A percentile compares a stretch with the other conserved stretches of the same genome.
Evolutionary conservation across 2,888 invertebrate genomes (phyloP).

Genomic region (Julus scanicus): DNA sequence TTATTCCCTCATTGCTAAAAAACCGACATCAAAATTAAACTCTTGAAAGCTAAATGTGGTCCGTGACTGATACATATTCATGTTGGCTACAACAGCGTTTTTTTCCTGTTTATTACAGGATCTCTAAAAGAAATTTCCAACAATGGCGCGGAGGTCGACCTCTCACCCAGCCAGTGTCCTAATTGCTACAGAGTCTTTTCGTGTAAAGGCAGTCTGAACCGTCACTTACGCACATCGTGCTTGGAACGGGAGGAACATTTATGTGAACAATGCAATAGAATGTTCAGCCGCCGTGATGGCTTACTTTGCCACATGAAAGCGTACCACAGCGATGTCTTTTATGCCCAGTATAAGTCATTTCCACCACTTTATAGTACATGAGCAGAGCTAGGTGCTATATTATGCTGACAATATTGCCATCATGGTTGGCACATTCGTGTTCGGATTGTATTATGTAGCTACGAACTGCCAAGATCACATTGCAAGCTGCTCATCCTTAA

Average conservation of each 20-base stretch:
- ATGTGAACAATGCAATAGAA: slow-evolving; percentile 41
- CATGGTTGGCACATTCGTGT: no score
- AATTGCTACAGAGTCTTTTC: slow-evolving; percentile 49
- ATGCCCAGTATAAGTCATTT: slow-evolving; percentile 22
- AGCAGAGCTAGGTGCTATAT: not conserved
- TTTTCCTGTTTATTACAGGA: slow-evolving; percentile 42
- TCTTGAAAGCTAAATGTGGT: not conserved
- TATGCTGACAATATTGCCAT: not conserved
- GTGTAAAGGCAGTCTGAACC: slow-evolving; percentile 48
- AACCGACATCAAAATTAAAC: not conserved
- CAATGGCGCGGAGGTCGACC: not conserved
- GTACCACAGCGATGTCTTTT: slow-evolving; percentile 43
- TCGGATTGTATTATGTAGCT: no score
- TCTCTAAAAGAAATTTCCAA: slow-evolving; percentile 22
- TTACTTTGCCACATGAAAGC: slow-evolving; percentile 51
- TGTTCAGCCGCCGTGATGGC: slow-evolving; percentile 50
- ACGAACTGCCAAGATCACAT: not conserved
- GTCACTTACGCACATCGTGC: slow-evolving; percentile 49
- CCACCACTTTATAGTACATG: not conserved
- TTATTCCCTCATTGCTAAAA: not conserved
- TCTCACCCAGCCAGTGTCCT: slow-evolving; percentile 50
- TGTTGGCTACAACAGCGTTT: slow-evolving; percentile 36
- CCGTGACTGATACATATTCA: not conserved
- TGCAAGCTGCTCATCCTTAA: not conserved
- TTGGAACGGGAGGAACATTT: slow-evolving; percentile 45